Evolutionary conservation across 2,797 vertebrate species (phyloP).

Genomic region (Eulemur mongoz): DNA sequence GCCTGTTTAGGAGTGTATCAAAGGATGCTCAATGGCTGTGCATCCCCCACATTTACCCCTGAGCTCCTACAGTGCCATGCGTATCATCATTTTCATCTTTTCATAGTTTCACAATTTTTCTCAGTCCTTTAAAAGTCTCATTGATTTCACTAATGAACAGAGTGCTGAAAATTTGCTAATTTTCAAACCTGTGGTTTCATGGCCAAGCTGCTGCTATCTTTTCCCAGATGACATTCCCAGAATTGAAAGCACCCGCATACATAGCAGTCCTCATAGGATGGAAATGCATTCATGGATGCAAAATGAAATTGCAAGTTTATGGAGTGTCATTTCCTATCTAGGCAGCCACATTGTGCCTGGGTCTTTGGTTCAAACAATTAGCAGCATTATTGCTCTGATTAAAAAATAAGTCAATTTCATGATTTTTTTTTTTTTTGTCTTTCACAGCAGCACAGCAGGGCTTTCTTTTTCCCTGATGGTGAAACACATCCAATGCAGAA

Average conservation of each 20-base stretch:
- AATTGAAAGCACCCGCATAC: constrained; percentile 70
- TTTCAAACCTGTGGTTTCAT: constrained; percentile 53
- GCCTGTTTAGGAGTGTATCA: not conserved
- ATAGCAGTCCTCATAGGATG: constrained; percentile 63
- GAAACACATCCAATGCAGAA: constrained; percentile 34
- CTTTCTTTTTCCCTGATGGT: not conserved
- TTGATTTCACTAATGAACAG: constrained; percentile 64
- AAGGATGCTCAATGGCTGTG: not conserved
- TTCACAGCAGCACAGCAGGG: not conserved
- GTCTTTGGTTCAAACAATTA: constrained; percentile 80
- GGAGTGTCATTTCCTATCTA: constrained; percentile 84
- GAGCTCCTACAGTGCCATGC: not conserved
- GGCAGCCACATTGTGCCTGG: constrained; percentile 69
- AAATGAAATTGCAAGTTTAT: constrained; percentile 81
- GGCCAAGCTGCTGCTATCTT: constrained; percentile 41
- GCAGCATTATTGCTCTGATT: constrained; percentile 67
- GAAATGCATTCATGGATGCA: constrained; percentile 78
- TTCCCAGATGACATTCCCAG: constrained; percentile 73
- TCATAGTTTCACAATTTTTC: constrained; percentile 51
- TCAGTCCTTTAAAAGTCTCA: constrained; percentile 54
- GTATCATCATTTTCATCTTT: constrained; percentile 19
- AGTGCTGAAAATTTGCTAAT: constrained; percentile 59
- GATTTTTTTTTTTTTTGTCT: constrained; percentile 59
- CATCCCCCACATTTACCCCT: not conserved
- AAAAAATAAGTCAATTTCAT: constrained; percentile 65